Evolutionary conservation across 1,140 invertebrate species (phyloP).

Genomic region (Papilio polytes): DNA sequence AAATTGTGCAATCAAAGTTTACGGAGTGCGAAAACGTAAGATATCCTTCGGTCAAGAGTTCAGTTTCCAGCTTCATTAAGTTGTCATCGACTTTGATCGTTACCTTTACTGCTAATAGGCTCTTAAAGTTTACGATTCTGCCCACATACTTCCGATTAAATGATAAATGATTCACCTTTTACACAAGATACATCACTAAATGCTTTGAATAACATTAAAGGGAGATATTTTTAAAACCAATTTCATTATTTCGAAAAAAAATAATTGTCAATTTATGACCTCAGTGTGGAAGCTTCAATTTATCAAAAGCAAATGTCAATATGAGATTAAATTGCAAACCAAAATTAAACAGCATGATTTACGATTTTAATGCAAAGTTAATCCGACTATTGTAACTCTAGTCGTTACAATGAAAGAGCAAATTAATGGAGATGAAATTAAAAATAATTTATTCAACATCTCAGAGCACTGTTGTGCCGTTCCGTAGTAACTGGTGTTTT

Average conservation of each 20-base stretch:
- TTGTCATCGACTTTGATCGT: neutral
- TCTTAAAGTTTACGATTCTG: neutral
- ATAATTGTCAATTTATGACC: too few species aligned
- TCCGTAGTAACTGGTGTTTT: neutral
- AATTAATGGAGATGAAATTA: neutral
- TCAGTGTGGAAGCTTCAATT: too few species aligned
- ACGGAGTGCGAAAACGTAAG: neutral
- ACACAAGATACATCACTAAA: neutral
- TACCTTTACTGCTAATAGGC: conserved; percentile 11
- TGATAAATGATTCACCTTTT: neutral
- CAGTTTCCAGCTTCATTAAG: neutral
- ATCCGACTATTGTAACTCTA: too few species aligned
- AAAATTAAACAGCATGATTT: neutral
- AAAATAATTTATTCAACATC: neutral
- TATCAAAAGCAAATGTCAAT: too few species aligned
- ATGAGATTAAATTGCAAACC: neutral
- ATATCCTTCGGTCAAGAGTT: neutral
- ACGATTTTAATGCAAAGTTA: neutral
- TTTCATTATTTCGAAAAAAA: too few species aligned
- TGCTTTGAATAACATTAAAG: neutral
- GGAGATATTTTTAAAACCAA: too few species aligned
- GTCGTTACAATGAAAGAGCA: neutral
- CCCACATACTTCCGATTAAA: neutral
- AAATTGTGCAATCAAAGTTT: neutral
- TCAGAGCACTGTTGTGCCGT: neutral